phyloP scores from a whole-genome alignment of 2,113 vertebrate genomes.

The Xenopus laevis region DNA sequence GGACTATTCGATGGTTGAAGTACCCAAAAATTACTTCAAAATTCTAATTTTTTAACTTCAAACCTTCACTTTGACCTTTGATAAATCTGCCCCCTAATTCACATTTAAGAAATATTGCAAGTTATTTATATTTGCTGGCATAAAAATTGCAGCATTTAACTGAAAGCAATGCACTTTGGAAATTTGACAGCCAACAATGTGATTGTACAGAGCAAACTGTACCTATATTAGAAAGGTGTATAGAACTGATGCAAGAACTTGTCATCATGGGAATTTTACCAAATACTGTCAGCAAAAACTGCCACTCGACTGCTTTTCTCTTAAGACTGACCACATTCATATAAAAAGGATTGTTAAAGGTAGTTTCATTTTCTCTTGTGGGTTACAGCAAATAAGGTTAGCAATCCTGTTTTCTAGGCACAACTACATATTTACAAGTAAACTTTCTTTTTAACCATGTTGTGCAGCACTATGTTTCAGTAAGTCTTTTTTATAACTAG shows the following conservation, averaged over 20 bases:
- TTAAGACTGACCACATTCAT: constrained; percentile 16
- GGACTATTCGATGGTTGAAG: no score
- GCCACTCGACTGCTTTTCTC: constrained; percentile 1
- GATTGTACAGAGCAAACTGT: no score
- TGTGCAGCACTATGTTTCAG: no score
- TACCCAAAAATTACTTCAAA: no score
- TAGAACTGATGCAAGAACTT: no score
- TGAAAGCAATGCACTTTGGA: neutral
- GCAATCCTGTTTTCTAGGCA: constrained; percentile 23
- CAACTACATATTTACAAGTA: constrained; percentile 17
- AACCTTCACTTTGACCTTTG: no score
- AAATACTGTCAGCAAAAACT: neutral
- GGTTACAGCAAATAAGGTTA: constrained; percentile 24
- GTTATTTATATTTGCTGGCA: neutral
- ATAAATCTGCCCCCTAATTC: no score
- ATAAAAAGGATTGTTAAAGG: neutral
- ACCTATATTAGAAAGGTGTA: no score
- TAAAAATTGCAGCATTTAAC: neutral
- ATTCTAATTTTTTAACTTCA: no score
- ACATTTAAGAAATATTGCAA: neutral
- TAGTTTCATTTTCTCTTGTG: constrained; percentile 14
- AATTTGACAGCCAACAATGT: no score
- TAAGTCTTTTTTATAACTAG: no score
- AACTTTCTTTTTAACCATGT: neutral
- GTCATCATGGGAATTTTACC: constrained; percentile 7